Evolutionary conservation across 2,113 vertebrate genomes (phyloP).

Genomic region (Scatophagus argus): DNA sequence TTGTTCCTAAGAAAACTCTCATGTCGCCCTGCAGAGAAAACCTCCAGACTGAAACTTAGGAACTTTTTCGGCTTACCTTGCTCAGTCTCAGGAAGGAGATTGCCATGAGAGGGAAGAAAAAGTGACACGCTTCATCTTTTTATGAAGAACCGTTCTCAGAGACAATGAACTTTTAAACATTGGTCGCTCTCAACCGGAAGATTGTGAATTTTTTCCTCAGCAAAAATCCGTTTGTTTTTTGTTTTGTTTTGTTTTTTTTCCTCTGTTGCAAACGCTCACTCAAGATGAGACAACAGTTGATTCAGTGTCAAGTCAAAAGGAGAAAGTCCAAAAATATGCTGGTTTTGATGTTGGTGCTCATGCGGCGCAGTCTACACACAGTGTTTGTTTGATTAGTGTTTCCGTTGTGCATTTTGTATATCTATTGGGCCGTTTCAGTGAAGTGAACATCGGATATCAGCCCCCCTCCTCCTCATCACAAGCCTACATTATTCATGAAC

Average conservation of each 20-base stretch:
- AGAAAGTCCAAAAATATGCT: conserved; percentile 77
- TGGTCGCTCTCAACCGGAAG: conserved; percentile 77
- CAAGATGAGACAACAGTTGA: conserved; percentile 41
- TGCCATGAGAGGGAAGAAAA: conserved; percentile 76
- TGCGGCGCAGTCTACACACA: conserved; percentile 84
- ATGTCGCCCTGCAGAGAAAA: conserved; percentile 39
- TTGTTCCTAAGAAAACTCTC: conserved; percentile 48
- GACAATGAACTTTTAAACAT: conserved; percentile 76
- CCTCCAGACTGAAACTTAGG: conserved; percentile 69
- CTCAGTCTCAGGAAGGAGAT: conserved; percentile 86
- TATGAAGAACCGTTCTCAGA: conserved; percentile 81
- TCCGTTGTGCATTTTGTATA: conserved; percentile 90
- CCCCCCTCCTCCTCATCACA: conserved; percentile 76
- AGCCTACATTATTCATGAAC: conserved; percentile 80
- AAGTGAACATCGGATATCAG: conserved; percentile 82
- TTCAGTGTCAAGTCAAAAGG: conserved; percentile 80
- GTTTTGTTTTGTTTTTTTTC: conserved; percentile 37
- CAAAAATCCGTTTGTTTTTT: conserved; percentile 58
- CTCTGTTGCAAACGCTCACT: conserved; percentile 51
- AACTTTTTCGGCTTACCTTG: conserved; percentile 79
- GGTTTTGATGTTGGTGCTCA: conserved; percentile 87
- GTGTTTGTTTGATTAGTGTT: conserved; percentile 90
- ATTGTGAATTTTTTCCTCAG: conserved; percentile 78
- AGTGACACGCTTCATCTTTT: conserved; percentile 75
- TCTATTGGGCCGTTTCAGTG: conserved; percentile 89